Base-by-base conservation (phyloP, 2,888 invertebrate genomes). In the Leptinotarsa tumamoca region DNA sequence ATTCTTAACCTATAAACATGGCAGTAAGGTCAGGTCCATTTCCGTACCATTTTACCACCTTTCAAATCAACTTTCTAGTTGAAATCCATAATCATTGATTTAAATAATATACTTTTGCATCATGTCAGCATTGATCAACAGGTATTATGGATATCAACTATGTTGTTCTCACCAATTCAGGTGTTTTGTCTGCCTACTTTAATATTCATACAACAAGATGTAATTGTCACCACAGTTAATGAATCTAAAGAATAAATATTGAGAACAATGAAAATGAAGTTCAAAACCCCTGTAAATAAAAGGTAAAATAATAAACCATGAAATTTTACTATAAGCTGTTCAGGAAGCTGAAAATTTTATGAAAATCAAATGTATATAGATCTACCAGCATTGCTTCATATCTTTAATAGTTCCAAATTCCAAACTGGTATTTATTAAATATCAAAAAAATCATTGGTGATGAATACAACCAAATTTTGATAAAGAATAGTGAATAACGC, bases 1-100 rank as follows among this genome's bases (percentile, higher is more conserved):
- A 87, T 87, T 84, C 83, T 87, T 87, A 86, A 89, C 89, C 89
- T 89, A 89, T 89, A 89, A 86, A 89, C 88, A 89, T 88, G 89
- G 89, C 88, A 88, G 84, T 84, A 87, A 84, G 85, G 86, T 88
- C 87, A 88, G 80, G 87, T 87, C 87, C 85, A 83, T 82, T 82
- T 80, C 73, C 75, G 72, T 67, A 74, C 67, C 70, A 63, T 68
- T 77, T 73, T 75, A 80, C 75, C 75, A 73, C 61, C 58, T 72
- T 69, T 18, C 21, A 72, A 52, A 66, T 66, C 10, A 54, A 18
- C 4, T 70, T 43, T 33, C 58, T 33, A 58, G 50, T 58, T 58
- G 70, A 15, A 49, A 58, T 70, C 70, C 43, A 58, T 58, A 43
- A 43, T 10, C 43, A 43, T 43, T 43, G 43, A 43, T 43, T 43